A percentile compares a stretch with the other conserved stretches of the same genome.
Conservation (phyloP, 2,113 vertebrate genomes). For the Montifringilla adamsi region DNA sequence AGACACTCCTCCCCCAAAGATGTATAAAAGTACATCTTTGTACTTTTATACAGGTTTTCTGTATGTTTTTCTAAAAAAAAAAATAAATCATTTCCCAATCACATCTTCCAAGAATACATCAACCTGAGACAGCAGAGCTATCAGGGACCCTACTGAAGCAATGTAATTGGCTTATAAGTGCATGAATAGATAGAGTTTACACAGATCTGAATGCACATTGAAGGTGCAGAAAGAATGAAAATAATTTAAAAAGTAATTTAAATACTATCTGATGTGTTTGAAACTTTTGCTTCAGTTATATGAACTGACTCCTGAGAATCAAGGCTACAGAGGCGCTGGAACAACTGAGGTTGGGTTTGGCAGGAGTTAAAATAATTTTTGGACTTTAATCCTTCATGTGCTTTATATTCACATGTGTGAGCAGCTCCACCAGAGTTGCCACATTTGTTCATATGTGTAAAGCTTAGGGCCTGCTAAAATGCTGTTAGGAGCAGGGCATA, state of each 20-base stretch:
- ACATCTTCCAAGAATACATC: neutral
- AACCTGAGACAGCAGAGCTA: neutral
- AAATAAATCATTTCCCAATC: neutral
- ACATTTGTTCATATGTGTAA: neutral
- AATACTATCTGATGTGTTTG: neutral
- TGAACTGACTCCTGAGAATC: neutral
- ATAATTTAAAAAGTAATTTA: neutral
- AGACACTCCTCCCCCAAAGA: fast-evolving
- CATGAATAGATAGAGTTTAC: neutral
- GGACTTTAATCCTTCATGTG: neutral
- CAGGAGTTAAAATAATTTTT: neutral
- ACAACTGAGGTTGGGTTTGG: neutral
- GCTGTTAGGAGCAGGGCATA: neutral
- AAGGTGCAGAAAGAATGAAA: neutral
- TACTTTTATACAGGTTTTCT: neutral
- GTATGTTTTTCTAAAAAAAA: neutral
- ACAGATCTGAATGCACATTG: neutral
- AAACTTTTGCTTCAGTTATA: neutral
- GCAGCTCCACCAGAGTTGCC: neutral
- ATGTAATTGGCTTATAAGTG: neutral
- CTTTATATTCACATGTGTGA: neutral
- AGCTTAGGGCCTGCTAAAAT: neutral
- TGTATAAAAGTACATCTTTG: neutral
- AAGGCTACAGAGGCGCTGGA: neutral
- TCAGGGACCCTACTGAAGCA: neutral